Conservation (phyloP, 2,888 invertebrate genomes). For the Macrosiphum euphorbiae region DNA sequence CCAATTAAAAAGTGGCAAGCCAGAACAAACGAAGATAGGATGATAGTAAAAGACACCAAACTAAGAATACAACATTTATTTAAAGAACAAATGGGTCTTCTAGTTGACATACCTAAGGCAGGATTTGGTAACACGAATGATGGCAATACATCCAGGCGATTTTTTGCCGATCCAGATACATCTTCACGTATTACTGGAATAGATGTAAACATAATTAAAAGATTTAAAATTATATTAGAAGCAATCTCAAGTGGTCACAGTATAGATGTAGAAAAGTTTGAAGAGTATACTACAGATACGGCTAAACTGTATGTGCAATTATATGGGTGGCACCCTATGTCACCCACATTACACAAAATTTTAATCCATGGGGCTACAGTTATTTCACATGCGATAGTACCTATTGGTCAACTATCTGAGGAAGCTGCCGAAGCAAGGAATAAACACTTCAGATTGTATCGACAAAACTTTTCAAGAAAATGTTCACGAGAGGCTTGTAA, state of each 20-base stretch:
- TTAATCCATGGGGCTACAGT: conserved; percentile 27
- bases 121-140: no score
- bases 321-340: conserved; percentile 68
- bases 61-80: no score
- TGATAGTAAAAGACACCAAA: no score
- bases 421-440: conserved; percentile 27
- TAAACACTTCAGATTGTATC: conserved; percentile 13
- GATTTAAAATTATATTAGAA: no score
- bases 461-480: conserved; percentile 46
- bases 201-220: background rate
- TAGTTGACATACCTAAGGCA: no score
- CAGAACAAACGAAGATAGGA: conserved; percentile 65
- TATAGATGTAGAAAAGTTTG: conserved; percentile 67
- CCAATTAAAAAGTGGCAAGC: conserved; percentile 66
- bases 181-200: no score
- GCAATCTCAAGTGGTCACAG: conserved; percentile 61
- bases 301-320: conserved; percentile 68
- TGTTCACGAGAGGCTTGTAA: conserved; percentile 32
- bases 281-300: conserved; percentile 66
- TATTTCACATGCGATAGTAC: background rate
- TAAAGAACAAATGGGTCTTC: no score
- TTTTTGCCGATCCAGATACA: no score
- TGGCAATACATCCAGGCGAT: no score
- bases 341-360: conserved; percentile 10
- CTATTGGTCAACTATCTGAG: conserved; percentile 47